A percentile compares a stretch with the other conserved stretches of the same genome.
These are phyloP conservation scores for Sebastes nivosus DNA, from an alignment of 2,797 vertebrate genomes.

Conservation along the genomic window DNA sequence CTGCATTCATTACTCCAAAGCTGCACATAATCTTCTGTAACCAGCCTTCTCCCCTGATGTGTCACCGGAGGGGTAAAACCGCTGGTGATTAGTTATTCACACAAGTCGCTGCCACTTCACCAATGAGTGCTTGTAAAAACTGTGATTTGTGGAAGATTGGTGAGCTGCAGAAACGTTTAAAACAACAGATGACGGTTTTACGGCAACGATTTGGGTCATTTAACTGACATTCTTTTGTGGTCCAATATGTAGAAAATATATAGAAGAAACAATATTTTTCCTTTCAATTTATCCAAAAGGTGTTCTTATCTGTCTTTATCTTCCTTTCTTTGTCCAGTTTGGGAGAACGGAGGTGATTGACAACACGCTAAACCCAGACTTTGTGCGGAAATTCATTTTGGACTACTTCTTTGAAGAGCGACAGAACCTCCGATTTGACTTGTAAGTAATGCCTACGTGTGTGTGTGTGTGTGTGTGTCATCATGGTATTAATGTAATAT, in stretches of 20 bases:
- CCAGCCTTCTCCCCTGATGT: background rate
- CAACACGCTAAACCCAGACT: conserved; percentile 98
- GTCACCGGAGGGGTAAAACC: conserved; percentile 8
- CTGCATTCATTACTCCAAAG: conserved; percentile 52
- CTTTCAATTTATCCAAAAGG: background rate
- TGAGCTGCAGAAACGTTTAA: background rate
- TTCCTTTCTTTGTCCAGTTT: conserved; percentile 79
- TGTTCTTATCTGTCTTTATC: background rate
- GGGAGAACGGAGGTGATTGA: conserved; percentile 98
- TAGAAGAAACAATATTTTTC: background rate
- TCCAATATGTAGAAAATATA: background rate
- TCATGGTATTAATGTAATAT: background rate
- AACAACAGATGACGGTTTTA: background rate
- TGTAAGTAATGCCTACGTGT: conserved; percentile 85
- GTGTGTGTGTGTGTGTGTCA: background rate
- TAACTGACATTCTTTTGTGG: background rate
- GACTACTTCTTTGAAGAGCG: conserved; percentile 99
- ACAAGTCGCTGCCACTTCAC: background rate
- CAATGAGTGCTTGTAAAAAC: background rate
- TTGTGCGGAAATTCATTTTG: conserved; percentile 98
- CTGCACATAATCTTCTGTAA: conserved; percentile 33
- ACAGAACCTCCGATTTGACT: conserved; percentile 96
- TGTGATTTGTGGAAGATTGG: background rate
- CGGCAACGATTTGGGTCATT: background rate
- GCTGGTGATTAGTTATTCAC: conserved; percentile 21